Evolutionary conservation across 2,888 invertebrate genomes (phyloP), one percentile per base, ranked within the genome.

Genomic region (Cryptus armator): DNA sequence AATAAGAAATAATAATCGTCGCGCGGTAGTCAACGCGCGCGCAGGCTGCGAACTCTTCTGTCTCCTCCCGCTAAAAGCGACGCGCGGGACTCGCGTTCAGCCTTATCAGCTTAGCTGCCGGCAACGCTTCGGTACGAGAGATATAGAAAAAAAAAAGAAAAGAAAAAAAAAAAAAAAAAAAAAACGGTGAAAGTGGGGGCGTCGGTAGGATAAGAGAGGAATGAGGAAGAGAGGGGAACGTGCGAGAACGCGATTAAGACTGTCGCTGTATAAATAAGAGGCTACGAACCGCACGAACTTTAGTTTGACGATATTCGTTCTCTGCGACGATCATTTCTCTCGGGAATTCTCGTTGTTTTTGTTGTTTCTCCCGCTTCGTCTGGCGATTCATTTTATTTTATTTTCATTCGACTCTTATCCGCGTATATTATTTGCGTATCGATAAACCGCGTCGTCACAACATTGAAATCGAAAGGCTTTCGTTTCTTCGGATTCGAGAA

Each of bases 201-300:
- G 51, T 62, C 74, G 67, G 51, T 46, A 29, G 80, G 79, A 80
- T 82, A 82, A 82, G 68, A 79, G 56, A 51, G 51, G 56, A 77
- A 44, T 44, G 19, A 43, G 44, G 66, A 67, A 75, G 75, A 78
- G 78, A 46, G 71, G 59, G 64, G 71, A 53, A 53, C 43, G 16
- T 16, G 43, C 74, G 48, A 78, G 70, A 46, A 43, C 70, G 59
- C 64, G 80, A 83, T 80, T 85, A 76, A 82, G 79, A 82, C 70
- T 71, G 62, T 75, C 80, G 74, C 72, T 80, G 83, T 84, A 84
- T 86, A 87, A 85, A 87, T 87, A 87, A 84, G 81, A 44, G 72
- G 77, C 12, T 79, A 79, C 74, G 80, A 67, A 56, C 67, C 67
- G 59, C 70, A 78, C 67, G 67, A 76, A 82, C 84, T 79, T 87